Evolutionary conservation across 2,888 invertebrate species (phyloP).

Genomic region (Zonitis immaculata): DNA sequence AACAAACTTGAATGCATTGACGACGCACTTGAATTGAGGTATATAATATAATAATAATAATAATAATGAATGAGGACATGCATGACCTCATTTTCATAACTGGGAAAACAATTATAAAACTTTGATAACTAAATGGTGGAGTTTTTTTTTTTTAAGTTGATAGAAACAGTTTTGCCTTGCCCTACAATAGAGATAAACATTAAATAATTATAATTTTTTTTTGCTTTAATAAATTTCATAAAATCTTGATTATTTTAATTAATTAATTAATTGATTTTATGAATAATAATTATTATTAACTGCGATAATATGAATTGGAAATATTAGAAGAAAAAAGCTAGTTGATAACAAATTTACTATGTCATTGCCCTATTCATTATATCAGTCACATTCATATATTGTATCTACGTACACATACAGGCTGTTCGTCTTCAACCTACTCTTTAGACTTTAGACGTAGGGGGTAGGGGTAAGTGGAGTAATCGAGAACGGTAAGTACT

Average conservation of each 20-base stretch:
- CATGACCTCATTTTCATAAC: not conserved
- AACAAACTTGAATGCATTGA: not conserved
- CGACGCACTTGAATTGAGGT: not conserved
- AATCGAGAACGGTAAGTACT: no score
- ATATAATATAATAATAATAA: no score
- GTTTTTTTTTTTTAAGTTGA: not conserved
- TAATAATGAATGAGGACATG: constrained; percentile 1
- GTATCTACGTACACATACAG: no score
- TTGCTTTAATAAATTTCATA: not conserved
- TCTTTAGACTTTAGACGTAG: no score
- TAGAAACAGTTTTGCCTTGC: not conserved
- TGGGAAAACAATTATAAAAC: not conserved
- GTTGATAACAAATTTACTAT: constrained; percentile 10
- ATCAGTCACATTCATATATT: constrained; percentile 8
- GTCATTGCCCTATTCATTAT: constrained; percentile 13
- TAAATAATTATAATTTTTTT: not conserved
- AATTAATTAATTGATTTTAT: no score
- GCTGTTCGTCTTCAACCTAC: no score
- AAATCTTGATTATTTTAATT: no score
- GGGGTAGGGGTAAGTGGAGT: no score
- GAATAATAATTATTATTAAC: not conserved
- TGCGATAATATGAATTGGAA: not conserved
- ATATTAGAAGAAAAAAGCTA: constrained; percentile 6
- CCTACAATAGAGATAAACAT: not conserved
- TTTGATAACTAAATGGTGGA: not conserved